Evolutionary conservation across 2,888 invertebrate genomes (phyloP), one percentile per base, ranked within the genome.

Genomic region (Mimumesa dahlbomi): DNA sequence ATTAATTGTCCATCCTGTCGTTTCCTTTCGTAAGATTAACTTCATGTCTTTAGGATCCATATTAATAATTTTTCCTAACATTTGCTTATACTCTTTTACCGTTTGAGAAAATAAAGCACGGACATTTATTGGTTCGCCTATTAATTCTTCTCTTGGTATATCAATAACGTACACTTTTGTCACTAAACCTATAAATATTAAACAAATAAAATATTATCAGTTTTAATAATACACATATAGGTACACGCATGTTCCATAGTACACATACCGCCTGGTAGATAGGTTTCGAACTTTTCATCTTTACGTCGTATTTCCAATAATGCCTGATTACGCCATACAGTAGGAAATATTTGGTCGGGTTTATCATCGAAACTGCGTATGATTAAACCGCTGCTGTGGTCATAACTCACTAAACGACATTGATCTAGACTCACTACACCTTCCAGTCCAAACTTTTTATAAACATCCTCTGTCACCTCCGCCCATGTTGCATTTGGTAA

Each of bases 351-450:
- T n/a, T n/a, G n/a, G n/a, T n/a, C n/a, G n/a, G n/a, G 92, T 48
- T 89, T 89, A 0, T 90, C 91, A 69, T 94, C 94, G 82, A 93
- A 94, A 61, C 94, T 94, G 68, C 92, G 91, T 70, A 94, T 92
- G 21, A 95, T 92, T 7, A 92, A 91, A 71, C 94, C 94, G 64
- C 91, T 91, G 45, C 90, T 88, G 57, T 92, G 91, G 82, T 95
- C 93, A 82, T 94, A 96, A 58, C 91, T 92, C 16, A 95, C 95
- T 21, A 96, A 90, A 3, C 95, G 92, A 82, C 94, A 94, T 71
- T 93, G 92, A 52, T 93, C 92, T n/a, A 93, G 78, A 2, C 93
- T 91, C 0, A 93, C 92, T 63, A 92, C 84, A 18, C 90, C 89
- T 21, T 93, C 92, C 34, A 94, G 89, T 71, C 91, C 91, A 56